These are phyloP conservation scores for Campoletis sonorensis DNA, from an alignment of 1,140 invertebrate species.

Conservation along the genomic window DNA sequence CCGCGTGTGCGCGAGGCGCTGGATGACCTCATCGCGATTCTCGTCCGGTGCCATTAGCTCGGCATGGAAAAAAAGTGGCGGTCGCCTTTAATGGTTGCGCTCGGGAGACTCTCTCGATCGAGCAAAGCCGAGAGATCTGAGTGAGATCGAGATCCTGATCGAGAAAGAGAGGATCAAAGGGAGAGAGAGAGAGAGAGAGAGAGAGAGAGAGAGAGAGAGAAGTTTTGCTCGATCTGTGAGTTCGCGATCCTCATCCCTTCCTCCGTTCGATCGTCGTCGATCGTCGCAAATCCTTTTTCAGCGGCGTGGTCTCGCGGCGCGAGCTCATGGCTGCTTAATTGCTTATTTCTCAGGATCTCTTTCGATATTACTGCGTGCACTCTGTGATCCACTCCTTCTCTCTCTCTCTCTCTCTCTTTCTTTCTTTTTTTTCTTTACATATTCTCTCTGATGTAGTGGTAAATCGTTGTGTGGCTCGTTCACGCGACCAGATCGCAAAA, in stretches of 20 bases:
- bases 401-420: slow-evolving; percentile 3
- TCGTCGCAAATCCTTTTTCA: slow-evolving; percentile 54
- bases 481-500: slow-evolving; percentile 26
- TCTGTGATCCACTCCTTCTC: neutral
- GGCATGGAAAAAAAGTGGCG: slow-evolving; percentile 53
- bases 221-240: slow-evolving; percentile 9
- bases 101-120: slow-evolving; percentile 29
- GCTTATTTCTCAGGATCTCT: slow-evolving; percentile 59
- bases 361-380: slow-evolving; percentile 45
- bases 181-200: neutral
- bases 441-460: neutral
- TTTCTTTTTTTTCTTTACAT: too few species aligned
- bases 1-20: slow-evolving; percentile 44
- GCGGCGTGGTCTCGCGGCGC: slow-evolving; percentile 31
- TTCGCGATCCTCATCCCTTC: slow-evolving; percentile 33
- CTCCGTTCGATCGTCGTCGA: slow-evolving; percentile 35
- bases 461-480: slow-evolving; percentile 23
- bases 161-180: neutral
- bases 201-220: neutral
- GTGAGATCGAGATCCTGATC: neutral
- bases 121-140: slow-evolving; percentile 2
- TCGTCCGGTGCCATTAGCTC: slow-evolving; percentile 51
- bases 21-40: slow-evolving; percentile 57
- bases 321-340: slow-evolving; percentile 52
- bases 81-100: slow-evolving; percentile 56